Base-by-base conservation (phyloP, 35 echinoderm and acorn worm species). In the Ophiothrix spiculata region DNA sequence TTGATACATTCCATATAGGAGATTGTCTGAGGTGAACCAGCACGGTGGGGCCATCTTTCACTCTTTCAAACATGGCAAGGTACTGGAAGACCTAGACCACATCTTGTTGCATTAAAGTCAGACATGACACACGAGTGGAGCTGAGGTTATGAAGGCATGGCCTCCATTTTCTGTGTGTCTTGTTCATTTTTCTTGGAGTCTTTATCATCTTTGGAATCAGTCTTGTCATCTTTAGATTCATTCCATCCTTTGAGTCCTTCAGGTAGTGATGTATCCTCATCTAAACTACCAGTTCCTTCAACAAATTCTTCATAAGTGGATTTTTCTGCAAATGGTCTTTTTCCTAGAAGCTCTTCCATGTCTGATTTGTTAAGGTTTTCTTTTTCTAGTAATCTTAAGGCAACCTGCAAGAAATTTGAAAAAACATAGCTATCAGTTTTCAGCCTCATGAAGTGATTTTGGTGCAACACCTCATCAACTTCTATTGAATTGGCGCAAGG, bases 261-360 rank as follows among this genome's bases (percentile, higher is more conserved):
- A 0, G 96, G 96, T 49, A 99, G 75, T 37, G 81, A 81, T 4
- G 95, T 99, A 60, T 99, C 96, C 79, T 99, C 96, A 29, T 99
- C 96, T 40, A 99, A 64, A 29, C 96, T 86, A 11, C 96, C 96
- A 16, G 96, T 99, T 33, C 96, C 96, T 83, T 99, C 96, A 12
- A 99, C 96, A 85, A 99, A 99, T 76, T 99, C 92, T 74, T 94
- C 96, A 14, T 99, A 99, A 2, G 96, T 99, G 19, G 96, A 94
- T 77, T 94, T 99, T 80, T 99, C 96, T 25, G 89, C 87, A 86
- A 99, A 99, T 34, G 96, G 96, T 63, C 96, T 42, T 28, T 85
- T 83, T 1, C 96, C 96, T 35, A 99, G 89, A 12, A 99, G 86
- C 41, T 99, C 92, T 19, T 94, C 92, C 96, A 99, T 99, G 83